phyloP scores from a whole-genome alignment of 2,888 invertebrate genomes.

The Pyrrhosoma nymphula region DNA sequence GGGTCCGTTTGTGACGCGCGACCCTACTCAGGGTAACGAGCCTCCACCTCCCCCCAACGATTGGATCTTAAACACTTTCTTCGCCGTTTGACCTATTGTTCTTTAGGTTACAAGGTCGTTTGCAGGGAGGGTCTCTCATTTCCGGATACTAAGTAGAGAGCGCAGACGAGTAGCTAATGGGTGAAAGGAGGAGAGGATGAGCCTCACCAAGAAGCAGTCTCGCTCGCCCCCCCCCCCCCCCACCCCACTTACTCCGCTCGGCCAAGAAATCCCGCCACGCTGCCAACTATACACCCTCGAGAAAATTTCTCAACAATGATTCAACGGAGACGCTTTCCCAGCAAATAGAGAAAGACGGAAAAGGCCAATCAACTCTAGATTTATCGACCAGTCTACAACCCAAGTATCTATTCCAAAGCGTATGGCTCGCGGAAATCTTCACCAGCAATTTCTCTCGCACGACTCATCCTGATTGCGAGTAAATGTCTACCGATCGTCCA shows the following conservation, averaged over 20 bases:
- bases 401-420: no score
- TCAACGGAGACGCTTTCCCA: background rate
- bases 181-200: background rate
- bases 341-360: background rate
- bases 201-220: background rate
- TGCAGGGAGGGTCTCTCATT: background rate
- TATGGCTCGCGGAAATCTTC: no score
- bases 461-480: no score
- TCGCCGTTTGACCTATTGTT: slow-evolving; percentile 25
- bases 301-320: background rate
- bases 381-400: background rate
- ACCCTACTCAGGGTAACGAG: background rate
- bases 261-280: background rate
- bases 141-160: background rate
- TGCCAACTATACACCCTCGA: background rate
- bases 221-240: background rate
- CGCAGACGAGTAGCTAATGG: background rate
- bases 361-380: background rate
- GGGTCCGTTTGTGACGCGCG: background rate
- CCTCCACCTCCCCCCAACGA: background rate
- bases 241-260: background rate
- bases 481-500: no score
- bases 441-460: no score
- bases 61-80: background rate
- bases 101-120: slow-evolving; percentile 21